A percentile compares a stretch with the other conserved stretches of the same genome.
phyloP scores from a whole-genome alignment of 2,113 vertebrate species.

The Zapornia atra region DNA sequence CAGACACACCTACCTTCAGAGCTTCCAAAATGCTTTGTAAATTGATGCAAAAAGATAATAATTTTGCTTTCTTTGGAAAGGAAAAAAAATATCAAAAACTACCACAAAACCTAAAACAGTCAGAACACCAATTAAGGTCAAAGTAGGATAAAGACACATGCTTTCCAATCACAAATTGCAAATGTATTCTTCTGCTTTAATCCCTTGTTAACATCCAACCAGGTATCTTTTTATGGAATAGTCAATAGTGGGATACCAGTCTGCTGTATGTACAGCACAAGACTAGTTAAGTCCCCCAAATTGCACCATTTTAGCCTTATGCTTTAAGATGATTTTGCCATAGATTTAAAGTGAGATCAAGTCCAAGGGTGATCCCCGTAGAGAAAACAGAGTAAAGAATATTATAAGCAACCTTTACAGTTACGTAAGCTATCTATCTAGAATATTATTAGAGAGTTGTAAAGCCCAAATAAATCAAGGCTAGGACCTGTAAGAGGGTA shows the following conservation, averaged over 20 bases:
- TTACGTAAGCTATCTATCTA: neutral
- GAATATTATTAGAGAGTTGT: neutral
- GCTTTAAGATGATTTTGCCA: neutral
- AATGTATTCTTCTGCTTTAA: neutral
- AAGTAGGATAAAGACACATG: neutral
- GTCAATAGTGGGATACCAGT: neutral
- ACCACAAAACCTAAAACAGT: neutral
- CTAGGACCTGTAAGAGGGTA: neutral
- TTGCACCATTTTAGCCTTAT: accelerated
- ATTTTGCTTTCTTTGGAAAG: neutral
- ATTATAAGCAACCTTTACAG: neutral
- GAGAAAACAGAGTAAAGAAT: neutral
- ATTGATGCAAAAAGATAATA: neutral
- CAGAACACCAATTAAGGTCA: no score
- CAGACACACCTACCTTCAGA: neutral
- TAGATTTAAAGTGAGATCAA: neutral
- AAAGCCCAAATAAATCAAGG: neutral
- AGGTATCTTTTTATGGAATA: neutral
- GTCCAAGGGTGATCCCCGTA: neutral
- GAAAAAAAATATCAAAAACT: neutral
- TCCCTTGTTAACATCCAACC: neutral
- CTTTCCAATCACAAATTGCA: neutral
- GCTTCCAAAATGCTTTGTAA: neutral
- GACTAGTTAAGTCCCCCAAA: neutral
- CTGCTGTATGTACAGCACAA: neutral